These are phyloP conservation scores for Heterodera carotae DNA, from an alignment of 1,140 invertebrate genomes.

Conservation along the genomic window DNA sequence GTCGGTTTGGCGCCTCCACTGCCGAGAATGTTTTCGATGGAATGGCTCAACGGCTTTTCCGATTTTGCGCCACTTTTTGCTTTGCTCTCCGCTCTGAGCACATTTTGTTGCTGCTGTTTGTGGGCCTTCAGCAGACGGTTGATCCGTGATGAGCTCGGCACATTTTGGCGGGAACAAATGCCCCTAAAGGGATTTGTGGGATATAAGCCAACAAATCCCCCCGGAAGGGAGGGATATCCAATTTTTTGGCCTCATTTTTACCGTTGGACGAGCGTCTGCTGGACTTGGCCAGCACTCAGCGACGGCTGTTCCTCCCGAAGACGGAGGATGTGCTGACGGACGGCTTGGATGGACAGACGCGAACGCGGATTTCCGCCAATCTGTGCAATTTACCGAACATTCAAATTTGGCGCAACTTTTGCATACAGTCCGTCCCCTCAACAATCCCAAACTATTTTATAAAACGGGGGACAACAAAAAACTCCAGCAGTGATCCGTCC, in stretches of 20 bases:
- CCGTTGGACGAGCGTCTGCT: conserved; percentile 45
- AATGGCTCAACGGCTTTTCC: conserved; percentile 21
- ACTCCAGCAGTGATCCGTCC: background rate
- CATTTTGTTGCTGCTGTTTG: conserved; percentile 9
- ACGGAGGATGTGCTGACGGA: conserved; percentile 52
- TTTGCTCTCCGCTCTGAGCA: background rate
- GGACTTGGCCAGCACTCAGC: conserved; percentile 46
- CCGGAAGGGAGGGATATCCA: no score
- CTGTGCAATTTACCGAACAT: conserved; percentile 26
- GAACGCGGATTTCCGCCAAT: conserved; percentile 59
- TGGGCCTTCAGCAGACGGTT: conserved; percentile 26
- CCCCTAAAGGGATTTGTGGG: conserved; percentile 20
- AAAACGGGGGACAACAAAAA: background rate
- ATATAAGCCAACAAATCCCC: no score
- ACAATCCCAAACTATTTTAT: background rate
- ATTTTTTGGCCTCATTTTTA: background rate
- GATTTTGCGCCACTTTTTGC: background rate
- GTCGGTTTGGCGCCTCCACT: background rate
- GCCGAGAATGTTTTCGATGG: conserved; percentile 32
- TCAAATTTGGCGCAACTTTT: background rate
- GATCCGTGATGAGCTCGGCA: conserved; percentile 23
- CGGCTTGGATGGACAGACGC: conserved; percentile 51
- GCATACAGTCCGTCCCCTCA: background rate
- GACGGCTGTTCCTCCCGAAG: conserved; percentile 47
- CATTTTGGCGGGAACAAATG: conserved; percentile 32